Evolutionary conservation across 2,888 invertebrate species (phyloP), one percentile per base, ranked within the genome.

Genomic region (Boloria euphrosyne): DNA sequence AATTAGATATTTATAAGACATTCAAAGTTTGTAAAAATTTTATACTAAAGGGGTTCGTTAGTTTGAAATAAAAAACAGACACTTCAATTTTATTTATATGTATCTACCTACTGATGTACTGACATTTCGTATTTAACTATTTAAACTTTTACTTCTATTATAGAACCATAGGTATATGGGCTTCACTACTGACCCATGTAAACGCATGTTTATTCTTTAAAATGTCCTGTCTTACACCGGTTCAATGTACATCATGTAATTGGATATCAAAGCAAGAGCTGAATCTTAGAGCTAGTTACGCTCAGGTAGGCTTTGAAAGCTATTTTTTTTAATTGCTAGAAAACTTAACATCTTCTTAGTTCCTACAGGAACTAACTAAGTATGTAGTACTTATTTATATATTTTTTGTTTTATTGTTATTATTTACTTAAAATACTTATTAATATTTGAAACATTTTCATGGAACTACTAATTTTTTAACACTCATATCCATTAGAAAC

Each of bases 201-300:
- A 90, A 89, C 62, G 92, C 93, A 0, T 93, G 93, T 69, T 70
- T 93, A 6, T 93, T 92, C 77, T 93, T 90, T 75, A 89, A 93
- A 71, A 72, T 91, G 22, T 92, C 93, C 0, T 93, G 93, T 60
- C 76, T 93, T 1, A 90, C 91, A 0, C 87, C 85, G 16, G 81
- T 83, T 2, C 90, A 92, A 18, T 92, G 91, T 67, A 81, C 80
- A 16, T 86, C 88, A 1, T 76, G 78, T 3, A 92, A 91, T 63
- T 92, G 91, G 91, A 89, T 92, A 85, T 80, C 86, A 13, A 91
- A 92, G 69, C 76, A 76, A 2, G 85, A 86, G 67, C 79, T 92
- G 0, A 87, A 89, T 75, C 78, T 92, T 65, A 78, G 82, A 13
- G 78, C 82, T 1, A 83, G 85, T 73, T 91, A 86, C 72, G 76